These are phyloP conservation scores for Bradysia coprophila DNA, from an alignment of 1,140 invertebrate species.

Conservation along the genomic window DNA sequence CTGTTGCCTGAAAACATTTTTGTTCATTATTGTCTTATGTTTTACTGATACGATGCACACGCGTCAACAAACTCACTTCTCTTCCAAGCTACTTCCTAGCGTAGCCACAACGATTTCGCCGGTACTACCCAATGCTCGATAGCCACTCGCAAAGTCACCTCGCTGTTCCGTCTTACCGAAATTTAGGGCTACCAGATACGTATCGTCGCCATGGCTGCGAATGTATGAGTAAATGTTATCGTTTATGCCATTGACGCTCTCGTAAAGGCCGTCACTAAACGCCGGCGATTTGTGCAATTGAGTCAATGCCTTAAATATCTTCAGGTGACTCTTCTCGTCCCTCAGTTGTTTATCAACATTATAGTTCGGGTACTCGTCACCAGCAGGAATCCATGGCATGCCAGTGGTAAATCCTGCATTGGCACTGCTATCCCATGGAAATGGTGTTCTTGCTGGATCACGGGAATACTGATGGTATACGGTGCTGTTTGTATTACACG, in stretches of 20 bases:
- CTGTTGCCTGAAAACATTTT: too few relatives aligned
- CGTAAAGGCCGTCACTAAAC: background rate
- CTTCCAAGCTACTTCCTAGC: background rate
- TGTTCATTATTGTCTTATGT: too few relatives aligned
- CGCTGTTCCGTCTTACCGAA: background rate
- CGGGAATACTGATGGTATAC: slow-evolving; percentile 16
- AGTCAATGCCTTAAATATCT: slow-evolving; percentile 11
- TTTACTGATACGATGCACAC: too few relatives aligned
- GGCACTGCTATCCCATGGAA: slow-evolving; percentile 36
- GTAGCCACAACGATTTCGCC: background rate
- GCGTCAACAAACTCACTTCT: too few relatives aligned
- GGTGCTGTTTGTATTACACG: slow-evolving; percentile 13
- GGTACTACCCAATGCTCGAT: background rate
- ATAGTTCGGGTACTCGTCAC: slow-evolving; percentile 30
- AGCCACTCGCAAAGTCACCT: background rate
- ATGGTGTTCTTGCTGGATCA: slow-evolving; percentile 36
- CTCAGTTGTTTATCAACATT: slow-evolving; percentile 27
- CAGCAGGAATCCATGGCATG: slow-evolving; percentile 42
- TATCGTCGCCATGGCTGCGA: background rate
- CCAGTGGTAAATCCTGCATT: slow-evolving; percentile 29
- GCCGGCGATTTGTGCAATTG: background rate
- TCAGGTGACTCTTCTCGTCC: slow-evolving; percentile 25
- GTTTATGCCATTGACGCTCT: background rate
- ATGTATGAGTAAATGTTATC: background rate
- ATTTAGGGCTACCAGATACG: background rate